phyloP scores from a whole-genome alignment of 2,113 vertebrate genomes.

The Syngnathoides biaculeatus region DNA sequence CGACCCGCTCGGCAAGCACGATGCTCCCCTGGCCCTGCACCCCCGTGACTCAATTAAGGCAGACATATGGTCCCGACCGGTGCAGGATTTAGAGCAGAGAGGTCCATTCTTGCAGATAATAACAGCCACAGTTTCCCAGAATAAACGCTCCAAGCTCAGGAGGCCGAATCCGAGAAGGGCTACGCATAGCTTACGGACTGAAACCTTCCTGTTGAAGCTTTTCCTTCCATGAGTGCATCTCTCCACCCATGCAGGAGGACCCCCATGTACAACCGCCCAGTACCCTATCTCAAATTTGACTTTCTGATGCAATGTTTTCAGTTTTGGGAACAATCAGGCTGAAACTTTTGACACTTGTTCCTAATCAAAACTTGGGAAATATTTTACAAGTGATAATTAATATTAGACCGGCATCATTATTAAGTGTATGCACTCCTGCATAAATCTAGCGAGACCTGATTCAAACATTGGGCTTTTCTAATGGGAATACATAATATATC shows the following conservation, averaged over 20 bases:
- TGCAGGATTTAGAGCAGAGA: conserved; percentile 74
- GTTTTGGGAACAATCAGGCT: conserved; percentile 50
- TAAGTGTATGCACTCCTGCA: not conserved
- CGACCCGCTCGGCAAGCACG: conserved; percentile 45
- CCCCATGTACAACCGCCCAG: conserved; percentile 37
- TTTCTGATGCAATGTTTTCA: conserved; percentile 48
- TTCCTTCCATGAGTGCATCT: conserved; percentile 52
- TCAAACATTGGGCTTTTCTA: not conserved
- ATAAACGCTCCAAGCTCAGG: conserved; percentile 63
- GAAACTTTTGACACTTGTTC: conserved; percentile 47
- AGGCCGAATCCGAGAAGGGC: conserved; percentile 54
- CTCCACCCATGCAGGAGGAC: conserved; percentile 34
- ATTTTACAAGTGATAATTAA: conserved; percentile 25
- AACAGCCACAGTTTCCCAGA: conserved; percentile 70
- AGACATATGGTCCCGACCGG: conserved; percentile 75
- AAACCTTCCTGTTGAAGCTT: conserved; percentile 62
- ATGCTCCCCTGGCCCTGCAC: conserved; percentile 61
- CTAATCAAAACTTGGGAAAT: conserved; percentile 30
- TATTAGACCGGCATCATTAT: not conserved
- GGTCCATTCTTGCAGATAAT: conserved; percentile 69
- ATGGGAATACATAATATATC: not conserved
- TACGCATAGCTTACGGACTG: conserved; percentile 57
- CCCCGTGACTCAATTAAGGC: conserved; percentile 76
- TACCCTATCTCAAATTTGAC: conserved; percentile 44
- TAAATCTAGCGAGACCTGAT: not conserved